A percentile compares a stretch with the other conserved stretches of the same genome.
Evolutionary conservation across 1,140 invertebrate genomes (phyloP).

Genomic region (Eumaeus atala): DNA sequence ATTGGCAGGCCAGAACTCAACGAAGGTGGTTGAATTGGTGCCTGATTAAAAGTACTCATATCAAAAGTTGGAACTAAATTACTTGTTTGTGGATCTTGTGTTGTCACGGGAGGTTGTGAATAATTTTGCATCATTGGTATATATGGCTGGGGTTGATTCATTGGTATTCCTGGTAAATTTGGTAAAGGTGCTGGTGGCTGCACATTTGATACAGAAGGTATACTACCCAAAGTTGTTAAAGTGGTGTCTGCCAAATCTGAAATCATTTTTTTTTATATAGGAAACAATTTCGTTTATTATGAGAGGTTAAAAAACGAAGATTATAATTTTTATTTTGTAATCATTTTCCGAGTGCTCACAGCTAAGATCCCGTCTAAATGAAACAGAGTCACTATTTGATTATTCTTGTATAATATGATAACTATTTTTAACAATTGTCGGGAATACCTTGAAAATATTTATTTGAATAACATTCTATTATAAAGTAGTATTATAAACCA

Average conservation of each 20-base stretch:
- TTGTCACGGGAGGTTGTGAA: conserved; percentile 40
- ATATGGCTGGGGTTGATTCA: conserved; percentile 73
- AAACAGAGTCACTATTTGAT: too few species aligned
- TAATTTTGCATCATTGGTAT: conserved; percentile 72
- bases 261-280: conserved; percentile 23
- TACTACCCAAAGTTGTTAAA: conserved; percentile 62
- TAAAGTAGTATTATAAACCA: too few species aligned
- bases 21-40: conserved; percentile 49
- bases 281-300: too few species aligned
- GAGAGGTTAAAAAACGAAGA: too few species aligned
- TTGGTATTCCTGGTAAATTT: conserved; percentile 78
- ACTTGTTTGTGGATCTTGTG: conserved; percentile 33
- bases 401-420: too few species aligned
- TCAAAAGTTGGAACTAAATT: conserved; percentile 64
- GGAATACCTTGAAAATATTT: too few species aligned
- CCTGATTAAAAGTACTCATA: conserved; percentile 52
- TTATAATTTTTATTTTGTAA: too few species aligned
- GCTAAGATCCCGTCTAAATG: too few species aligned
- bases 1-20: conserved; percentile 56
- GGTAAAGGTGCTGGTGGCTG: conserved; percentile 70
- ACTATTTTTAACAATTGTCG: too few species aligned
- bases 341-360: too few species aligned
- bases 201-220: conserved; percentile 62
- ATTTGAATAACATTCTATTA: too few species aligned
- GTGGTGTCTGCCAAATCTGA: conserved; percentile 64